phyloP scores from a whole-genome alignment of 2,797 vertebrate genomes.

The Phrynocephalus guinanensis region DNA sequence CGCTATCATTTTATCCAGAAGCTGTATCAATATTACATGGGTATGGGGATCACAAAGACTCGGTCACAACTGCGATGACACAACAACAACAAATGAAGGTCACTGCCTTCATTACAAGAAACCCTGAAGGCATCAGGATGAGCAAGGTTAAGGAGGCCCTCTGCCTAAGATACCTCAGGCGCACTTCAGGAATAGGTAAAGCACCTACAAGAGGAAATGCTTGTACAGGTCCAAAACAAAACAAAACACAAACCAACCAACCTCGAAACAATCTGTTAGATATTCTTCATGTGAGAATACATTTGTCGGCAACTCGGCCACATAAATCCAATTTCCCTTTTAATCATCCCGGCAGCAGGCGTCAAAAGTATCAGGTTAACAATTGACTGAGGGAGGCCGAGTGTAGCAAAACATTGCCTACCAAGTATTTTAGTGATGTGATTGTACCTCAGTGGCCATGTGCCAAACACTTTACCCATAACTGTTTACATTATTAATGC shows the following conservation, averaged over 20 bases:
- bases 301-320: slow-evolving; percentile 40
- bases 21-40: not conserved
- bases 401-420: slow-evolving; percentile 40
- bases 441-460: slow-evolving; percentile 40
- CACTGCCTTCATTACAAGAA: not conserved
- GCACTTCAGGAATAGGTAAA: not conserved
- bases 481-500: slow-evolving; percentile 39
- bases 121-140: not conserved
- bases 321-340: slow-evolving; percentile 51
- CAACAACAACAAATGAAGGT: not conserved
- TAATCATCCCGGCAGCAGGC: slow-evolving; percentile 42
- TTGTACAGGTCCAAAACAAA: slow-evolving; percentile 16
- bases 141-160: not conserved
- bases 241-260: not conserved
- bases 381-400: slow-evolving; percentile 49
- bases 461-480: slow-evolving; percentile 44
- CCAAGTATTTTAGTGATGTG: slow-evolving; percentile 51
- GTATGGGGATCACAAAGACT: not conserved
- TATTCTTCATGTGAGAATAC: slow-evolving; percentile 38
- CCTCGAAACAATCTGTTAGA: not conserved
- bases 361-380: slow-evolving; percentile 41
- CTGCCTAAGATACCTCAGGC: not conserved
- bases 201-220: not conserved
- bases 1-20: not conserved
- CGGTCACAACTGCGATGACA: too few relatives aligned